phyloP scores from a whole-genome alignment of 2,113 vertebrate species.

The Corvus cornix region DNA sequence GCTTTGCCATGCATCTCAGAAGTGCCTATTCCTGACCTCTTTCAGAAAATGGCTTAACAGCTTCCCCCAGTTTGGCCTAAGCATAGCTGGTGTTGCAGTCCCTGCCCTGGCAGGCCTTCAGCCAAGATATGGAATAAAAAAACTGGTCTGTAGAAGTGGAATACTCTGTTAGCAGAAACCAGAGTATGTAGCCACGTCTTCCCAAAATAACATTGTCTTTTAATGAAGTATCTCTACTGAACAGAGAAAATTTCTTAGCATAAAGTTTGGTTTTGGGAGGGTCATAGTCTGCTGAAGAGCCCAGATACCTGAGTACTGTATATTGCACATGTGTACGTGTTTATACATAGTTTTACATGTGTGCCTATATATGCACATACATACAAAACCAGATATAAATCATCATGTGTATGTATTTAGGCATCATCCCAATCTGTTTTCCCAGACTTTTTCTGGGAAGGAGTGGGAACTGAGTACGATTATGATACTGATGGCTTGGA shows the following conservation, averaged over 20 bases:
- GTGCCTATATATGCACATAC: not conserved
- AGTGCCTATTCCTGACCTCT: not conserved
- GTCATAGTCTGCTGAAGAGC: not conserved
- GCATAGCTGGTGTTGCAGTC: not conserved
- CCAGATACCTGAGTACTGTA: not conserved
- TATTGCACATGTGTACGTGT: not conserved
- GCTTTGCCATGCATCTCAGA: not conserved
- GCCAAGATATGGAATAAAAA: not conserved
- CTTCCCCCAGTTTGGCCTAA: not conserved
- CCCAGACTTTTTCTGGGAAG: conserved; percentile 3
- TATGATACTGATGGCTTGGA: conserved; percentile 5
- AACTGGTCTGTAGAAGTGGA: not conserved
- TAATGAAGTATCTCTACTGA: not conserved
- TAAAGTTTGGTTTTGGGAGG: not conserved
- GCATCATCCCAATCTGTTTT: conserved; percentile 19
- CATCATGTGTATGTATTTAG: not conserved
- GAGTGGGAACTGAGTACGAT: not conserved
- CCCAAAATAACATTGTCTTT: not conserved
- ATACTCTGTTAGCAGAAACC: not conserved
- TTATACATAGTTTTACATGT: not conserved
- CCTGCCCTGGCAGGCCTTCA: not conserved
- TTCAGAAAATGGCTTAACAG: not conserved
- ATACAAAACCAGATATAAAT: not conserved
- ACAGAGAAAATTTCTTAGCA: not conserved
- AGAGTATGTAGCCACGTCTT: not conserved